A percentile compares a stretch with the other conserved stretches of the same genome.
Conservation (phyloP, 2,888 invertebrate species). For the Volucella zonaria region DNA sequence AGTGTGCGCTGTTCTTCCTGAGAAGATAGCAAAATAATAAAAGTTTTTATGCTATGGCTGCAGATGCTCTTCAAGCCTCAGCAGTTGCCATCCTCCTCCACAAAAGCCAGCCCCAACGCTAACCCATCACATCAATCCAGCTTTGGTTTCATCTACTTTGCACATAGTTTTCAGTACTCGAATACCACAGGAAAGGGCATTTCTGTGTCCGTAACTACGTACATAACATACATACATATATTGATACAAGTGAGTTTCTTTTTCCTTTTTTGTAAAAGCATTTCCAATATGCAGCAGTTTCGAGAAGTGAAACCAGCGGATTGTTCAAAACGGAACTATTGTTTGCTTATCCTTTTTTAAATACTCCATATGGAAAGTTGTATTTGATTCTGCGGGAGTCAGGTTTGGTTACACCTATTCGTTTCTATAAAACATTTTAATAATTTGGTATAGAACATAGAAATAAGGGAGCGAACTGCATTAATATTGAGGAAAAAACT, state of each 20-base stretch:
- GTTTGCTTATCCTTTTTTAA: slow-evolving; percentile 66
- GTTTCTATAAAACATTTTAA: slow-evolving; percentile 65
- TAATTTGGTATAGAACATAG: slow-evolving; percentile 62
- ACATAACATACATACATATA: background rate
- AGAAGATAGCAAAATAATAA: slow-evolving; percentile 63
- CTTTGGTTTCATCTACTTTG: slow-evolving; percentile 66
- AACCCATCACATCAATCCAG: slow-evolving; percentile 11
- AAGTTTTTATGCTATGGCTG: slow-evolving; percentile 50
- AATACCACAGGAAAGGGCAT: slow-evolving; percentile 23
- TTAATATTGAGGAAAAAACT: too few species aligned
- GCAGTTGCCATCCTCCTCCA: slow-evolving; percentile 1
- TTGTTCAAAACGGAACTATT: slow-evolving; percentile 15
- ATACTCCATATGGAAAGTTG: slow-evolving; percentile 23
- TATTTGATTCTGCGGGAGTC: too few species aligned
- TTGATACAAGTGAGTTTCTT: slow-evolving; percentile 42
- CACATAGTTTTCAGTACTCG: slow-evolving; percentile 33
- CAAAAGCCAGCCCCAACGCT: background rate
- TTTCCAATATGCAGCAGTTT: slow-evolving; percentile 45
- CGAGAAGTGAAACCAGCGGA: background rate
- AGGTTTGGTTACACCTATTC: background rate
- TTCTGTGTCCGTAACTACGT: slow-evolving; percentile 20
- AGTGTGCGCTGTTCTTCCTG: slow-evolving; percentile 8
- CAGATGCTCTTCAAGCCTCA: slow-evolving; percentile 26
- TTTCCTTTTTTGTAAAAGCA: background rate
- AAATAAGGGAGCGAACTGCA: slow-evolving; percentile 38